Base-by-base conservation (phyloP, 37 sponge, comb jelly and placozoan species). In the Lycopodina hypogea region DNA sequence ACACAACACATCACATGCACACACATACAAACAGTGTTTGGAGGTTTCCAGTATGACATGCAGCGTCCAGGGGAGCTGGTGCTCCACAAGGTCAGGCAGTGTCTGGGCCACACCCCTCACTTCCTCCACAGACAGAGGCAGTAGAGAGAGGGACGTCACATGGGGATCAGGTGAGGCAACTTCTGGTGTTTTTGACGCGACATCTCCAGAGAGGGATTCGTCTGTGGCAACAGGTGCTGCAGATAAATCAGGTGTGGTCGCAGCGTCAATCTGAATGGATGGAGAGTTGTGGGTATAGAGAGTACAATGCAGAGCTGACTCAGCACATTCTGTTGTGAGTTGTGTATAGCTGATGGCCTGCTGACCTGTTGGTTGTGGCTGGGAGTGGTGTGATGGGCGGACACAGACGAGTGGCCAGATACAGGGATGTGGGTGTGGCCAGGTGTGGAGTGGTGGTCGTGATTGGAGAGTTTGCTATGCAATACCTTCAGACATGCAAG, bases 1-100 rank as follows among this genome's bases (percentile, higher is more conserved):
- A 4, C n/a, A n/a, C n/a, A n/a, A n/a, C n/a, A n/a, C n/a, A n/a
- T 15, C 61, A 60, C 28, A 28, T 6, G 17, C 24, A 28, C 61
- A 59, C n/a, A 72, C 82, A 71, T 28, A 81, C 82, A 45, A 36
- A 65, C 73, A 71, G 26, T 72, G 59, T 30, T 59, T 73, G 64
- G 48, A 19, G 6, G 38, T 60, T 1, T 77, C 71, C 61, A 57
- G 24, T 22, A 86, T 68, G 23, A 79, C 0, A 2, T 71, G 62
- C 32, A 86, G 59, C 0, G 39, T 34, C 86, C 86, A 86, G 37
- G 67, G 59, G 29, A 86, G 33, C 28, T 79, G 68, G 18, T 74
- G 55, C 23, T 24, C 26, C 26, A 68, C 19, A 14, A 1, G 29
- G 41, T 65, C 42, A 35, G 86, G 86, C 19, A 57, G 57, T 1